These are phyloP conservation scores for Andricus quercusramuli DNA, from an alignment of 2,888 invertebrate genomes.

Conservation along the genomic window DNA sequence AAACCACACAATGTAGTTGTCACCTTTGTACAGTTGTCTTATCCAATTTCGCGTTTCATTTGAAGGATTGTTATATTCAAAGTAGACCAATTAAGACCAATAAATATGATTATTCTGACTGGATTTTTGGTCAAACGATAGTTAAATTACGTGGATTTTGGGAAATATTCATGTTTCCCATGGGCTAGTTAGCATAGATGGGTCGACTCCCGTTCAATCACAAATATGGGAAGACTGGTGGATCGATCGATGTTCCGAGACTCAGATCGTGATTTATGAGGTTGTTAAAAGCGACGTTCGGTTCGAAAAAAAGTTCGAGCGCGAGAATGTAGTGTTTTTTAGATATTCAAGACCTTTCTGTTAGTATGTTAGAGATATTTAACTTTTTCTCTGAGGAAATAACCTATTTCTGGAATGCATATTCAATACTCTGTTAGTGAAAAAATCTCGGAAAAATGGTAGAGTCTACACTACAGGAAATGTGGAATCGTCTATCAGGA, in stretches of 20 bases:
- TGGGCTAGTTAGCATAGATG: constrained; percentile 49
- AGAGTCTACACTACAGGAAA: not conserved
- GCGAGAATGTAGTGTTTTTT: too few relatives aligned
- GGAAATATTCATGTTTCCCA: too few relatives aligned
- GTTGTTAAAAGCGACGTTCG: constrained; percentile 53
- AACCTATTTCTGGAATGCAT: not conserved
- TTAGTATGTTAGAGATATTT: not conserved
- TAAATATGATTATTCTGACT: too few relatives aligned
- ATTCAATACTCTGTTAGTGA: not conserved
- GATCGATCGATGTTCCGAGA: constrained; percentile 45
- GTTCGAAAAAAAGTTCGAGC: constrained; percentile 10
- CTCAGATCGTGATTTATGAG: constrained; percentile 57
- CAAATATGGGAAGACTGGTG: constrained; percentile 52
- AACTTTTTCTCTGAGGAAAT: not conserved
- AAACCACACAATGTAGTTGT: too few relatives aligned
- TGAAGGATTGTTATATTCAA: too few relatives aligned
- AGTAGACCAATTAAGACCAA: too few relatives aligned
- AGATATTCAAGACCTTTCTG: not conserved
- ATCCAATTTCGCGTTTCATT: too few relatives aligned
- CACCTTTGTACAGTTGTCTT: too few relatives aligned
- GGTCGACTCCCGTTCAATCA: constrained; percentile 52
- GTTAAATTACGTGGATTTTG: too few relatives aligned
- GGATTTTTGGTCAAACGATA: too few relatives aligned
- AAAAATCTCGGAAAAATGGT: not conserved
- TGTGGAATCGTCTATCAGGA: not conserved